phyloP scores from a whole-genome alignment of 2,888 invertebrate genomes.

The Theretra japonica region DNA sequence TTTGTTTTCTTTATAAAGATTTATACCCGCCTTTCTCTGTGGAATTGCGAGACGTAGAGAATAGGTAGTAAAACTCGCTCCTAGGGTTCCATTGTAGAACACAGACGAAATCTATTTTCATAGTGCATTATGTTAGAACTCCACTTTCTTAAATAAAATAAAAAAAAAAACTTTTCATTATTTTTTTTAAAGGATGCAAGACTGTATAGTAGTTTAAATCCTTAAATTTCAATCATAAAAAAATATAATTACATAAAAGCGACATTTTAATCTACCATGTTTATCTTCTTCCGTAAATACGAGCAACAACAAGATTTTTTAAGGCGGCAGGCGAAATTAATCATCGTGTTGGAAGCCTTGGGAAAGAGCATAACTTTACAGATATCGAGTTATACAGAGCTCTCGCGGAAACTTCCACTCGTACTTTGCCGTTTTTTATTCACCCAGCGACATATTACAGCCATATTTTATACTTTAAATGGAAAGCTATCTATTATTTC shows the following conservation, averaged over 20 bases:
- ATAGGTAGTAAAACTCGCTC: not conserved
- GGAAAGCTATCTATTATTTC: slow-evolving; percentile 6
- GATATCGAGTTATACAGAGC: not conserved
- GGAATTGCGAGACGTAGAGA: not conserved
- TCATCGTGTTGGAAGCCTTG: not conserved
- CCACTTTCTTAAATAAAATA: too few species aligned
- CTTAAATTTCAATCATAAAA: too few species aligned
- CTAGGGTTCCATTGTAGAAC: too few species aligned
- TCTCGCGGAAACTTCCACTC: not conserved
- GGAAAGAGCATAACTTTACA: not conserved
- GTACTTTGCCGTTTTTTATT: not conserved
- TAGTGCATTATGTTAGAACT: too few species aligned
- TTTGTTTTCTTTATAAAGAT: too few species aligned
- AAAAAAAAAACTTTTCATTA: too few species aligned
- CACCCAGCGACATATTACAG: not conserved
- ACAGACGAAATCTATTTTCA: too few species aligned
- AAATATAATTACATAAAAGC: too few species aligned
- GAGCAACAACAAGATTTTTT: not conserved
- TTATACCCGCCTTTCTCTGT: too few species aligned
- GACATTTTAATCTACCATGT: not conserved
- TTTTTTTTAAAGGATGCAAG: too few species aligned
- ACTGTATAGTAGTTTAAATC: too few species aligned
- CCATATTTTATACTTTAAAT: slow-evolving; percentile 8
- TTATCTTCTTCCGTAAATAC: not conserved
- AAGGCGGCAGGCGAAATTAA: not conserved